These are phyloP conservation scores for Drosophila longiperda DNA, from an alignment of 2,888 invertebrate species.

Conservation along the genomic window DNA sequence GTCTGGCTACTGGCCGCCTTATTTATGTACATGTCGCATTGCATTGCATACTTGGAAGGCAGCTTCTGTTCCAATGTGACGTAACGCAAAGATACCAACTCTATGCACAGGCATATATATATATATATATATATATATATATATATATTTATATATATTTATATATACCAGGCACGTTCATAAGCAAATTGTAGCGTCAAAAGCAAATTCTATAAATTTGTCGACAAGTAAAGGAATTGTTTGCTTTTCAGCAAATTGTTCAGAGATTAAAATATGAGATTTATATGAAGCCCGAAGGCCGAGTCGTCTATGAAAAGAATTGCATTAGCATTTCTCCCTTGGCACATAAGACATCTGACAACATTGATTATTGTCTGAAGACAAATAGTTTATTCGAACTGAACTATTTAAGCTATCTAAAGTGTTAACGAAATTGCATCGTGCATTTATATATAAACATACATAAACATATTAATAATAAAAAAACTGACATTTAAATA, in stretches of 20 bases:
- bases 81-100: conserved; percentile 17
- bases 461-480: neutral
- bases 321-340: neutral
- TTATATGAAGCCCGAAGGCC: neutral
- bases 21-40: conserved; percentile 64
- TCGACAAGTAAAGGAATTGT: conserved; percentile 9
- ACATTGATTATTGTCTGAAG: neutral
- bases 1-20: conserved; percentile 50
- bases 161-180: conserved; percentile 5
- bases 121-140: neutral
- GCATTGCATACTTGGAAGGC: conserved; percentile 61
- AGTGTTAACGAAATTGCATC: neutral
- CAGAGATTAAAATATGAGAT: conserved; percentile 32
- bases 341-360: neutral
- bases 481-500: neutral
- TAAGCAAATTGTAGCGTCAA: conserved; percentile 33
- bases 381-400: neutral
- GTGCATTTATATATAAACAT: no score
- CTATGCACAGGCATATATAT: neutral
- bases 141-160: no score
- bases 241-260: conserved; percentile 30
- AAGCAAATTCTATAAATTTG: conserved; percentile 16
- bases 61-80: conserved; percentile 39
- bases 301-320: neutral
- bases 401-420: neutral